Evolutionary conservation across 2,888 invertebrate species (phyloP), one percentile per base, ranked within the genome.

Genomic region (Melipona bicolor): DNA sequence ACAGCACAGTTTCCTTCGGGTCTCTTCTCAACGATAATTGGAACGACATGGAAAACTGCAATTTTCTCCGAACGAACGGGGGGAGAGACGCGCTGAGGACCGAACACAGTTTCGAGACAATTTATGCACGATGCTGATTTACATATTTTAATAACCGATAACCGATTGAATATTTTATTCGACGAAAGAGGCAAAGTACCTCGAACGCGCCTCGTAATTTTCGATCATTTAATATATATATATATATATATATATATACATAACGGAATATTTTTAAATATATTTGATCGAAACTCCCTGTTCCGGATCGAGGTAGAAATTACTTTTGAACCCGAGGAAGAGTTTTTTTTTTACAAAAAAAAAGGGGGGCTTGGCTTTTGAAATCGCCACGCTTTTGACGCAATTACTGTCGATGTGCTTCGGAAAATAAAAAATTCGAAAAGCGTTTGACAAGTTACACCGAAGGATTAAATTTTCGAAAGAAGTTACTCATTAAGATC

Each of bases 1-100:
- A 27, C 27, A 80, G 32, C 43, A 9, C 43, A 43, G 43, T 43
- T 72, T 68, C 65, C 52, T 67, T 19, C 49, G 36, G n/a, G 65
- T 5, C 70, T 56, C 81, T 65, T 50, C 32, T 32, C 11, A 27
- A 27, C 64, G 70, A 36, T 83, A 83, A 83, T 83, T 83, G 77
- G 81, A 17, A 61, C 65, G 52, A 77, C 54, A 62, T 19, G 65
- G 52, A 61, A 65, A 32, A 73, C 52, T 62, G 67, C 59, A 61
- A 61, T 64, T 71, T 78, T 79, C 43, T 43, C 65, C 71, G 27
- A 17, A 15, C 67, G 32, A 54, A 50, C 36, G 24, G 21, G 11
- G 32, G 17, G 36, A 32, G 56, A n/a, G 56, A 36, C 19, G 19
- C n/a, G n/a, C 54, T 50, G 50, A 50, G 21, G 50, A 81, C 17